Evolutionary conservation across 2,113 vertebrate species (phyloP), one percentile per base, ranked within the genome.

Genomic region (Zapornia atra): DNA sequence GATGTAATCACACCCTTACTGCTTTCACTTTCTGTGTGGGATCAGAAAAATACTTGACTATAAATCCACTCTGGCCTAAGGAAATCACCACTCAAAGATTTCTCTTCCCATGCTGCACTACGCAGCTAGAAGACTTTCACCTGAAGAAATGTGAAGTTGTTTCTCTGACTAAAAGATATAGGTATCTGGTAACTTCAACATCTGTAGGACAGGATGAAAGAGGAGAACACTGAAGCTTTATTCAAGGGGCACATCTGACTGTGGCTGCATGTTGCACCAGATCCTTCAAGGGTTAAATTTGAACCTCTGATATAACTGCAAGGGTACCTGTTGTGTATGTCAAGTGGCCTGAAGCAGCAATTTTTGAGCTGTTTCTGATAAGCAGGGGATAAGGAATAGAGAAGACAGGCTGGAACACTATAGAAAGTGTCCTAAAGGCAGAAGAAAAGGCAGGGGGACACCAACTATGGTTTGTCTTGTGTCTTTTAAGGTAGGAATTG

Each of bases 1-100:
- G 63, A 19, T 44, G 19, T 86, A 91, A 53, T 92, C 65, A 63
- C 36, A 51, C 40, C n/a, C 3, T 66, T 78, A 25, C 5, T 94
- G 53, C 48, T 94, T 94, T 94, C 81, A 69, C 60, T 83, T 93
- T 92, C 79, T 88, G 53, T 77, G 31, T 90, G 59, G 79, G 51
- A 60, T 82, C 53, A 28, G 63, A 88, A 66, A 16, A 61, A 77
- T 22, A 33, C 66, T 56, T 86, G 64, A 60, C 31, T 88, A 1
- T 1, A 72, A 57, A 88, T 42, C 42, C 34, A 25, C 44, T 73
- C 34, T 12, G 77, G 24, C 50, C 66, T 31, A 63, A 57, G 56
- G 36, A 88, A 85, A 26, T 86, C 48, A 9, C 26, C 0, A 0
- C 0, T 70, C 36, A 66, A 54, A 78, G 34, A 50, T 31, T 69